Percentiles rank a stretch among this genome's conserved stretches.
Conservation (phyloP, 2,888 invertebrate species). For the Pristionchus mayeri region DNA sequence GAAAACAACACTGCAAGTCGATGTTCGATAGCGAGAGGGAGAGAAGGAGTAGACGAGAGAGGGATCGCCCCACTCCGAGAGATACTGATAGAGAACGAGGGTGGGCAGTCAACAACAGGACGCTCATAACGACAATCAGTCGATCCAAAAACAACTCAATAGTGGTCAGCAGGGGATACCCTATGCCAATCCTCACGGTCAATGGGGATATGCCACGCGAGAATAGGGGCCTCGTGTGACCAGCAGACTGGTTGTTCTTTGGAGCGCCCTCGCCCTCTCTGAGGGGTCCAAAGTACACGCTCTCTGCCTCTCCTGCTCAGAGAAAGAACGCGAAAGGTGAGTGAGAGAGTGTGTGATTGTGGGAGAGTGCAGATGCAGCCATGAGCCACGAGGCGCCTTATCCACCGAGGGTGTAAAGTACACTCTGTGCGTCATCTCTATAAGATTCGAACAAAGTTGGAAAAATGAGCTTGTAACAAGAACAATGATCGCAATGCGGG, state of each 20-base stretch:
- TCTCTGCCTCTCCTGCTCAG: background rate
- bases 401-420: constrained; percentile 23
- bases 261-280: background rate
- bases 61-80: constrained; percentile 13
- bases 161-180: no score
- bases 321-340: background rate
- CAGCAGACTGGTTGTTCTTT: constrained; percentile 30
- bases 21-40: background rate
- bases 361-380: background rate
- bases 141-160: background rate
- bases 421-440: background rate
- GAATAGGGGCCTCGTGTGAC: no score
- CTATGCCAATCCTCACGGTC: no score
- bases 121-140: background rate
- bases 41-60: constrained; percentile 10
- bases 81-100: constrained; percentile 47
- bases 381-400: constrained; percentile 8
- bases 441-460: no score
- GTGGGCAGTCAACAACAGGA: constrained; percentile 38
- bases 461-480: no score
- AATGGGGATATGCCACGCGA: no score
- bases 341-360: background rate
- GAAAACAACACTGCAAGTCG: no score
- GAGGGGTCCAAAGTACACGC: constrained; percentile 18
- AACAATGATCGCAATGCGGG: no score